A percentile compares a stretch with the other conserved stretches of the same genome.
Conservation (phyloP, 2,113 vertebrate genomes). For the Rafetus swinhoei region DNA sequence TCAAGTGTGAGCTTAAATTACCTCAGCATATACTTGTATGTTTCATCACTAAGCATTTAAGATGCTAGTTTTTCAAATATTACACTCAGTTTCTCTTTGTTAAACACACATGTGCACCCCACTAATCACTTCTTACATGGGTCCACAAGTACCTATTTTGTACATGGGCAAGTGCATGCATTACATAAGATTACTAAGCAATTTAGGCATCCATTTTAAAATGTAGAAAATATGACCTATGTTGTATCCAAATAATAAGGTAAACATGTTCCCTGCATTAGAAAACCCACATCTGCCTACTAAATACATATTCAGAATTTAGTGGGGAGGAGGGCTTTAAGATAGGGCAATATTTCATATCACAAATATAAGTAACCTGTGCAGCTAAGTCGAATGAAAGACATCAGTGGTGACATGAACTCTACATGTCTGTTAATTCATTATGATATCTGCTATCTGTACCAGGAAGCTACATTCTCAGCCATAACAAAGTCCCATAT, state of each 20-base stretch:
- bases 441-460: slow-evolving; percentile 41
- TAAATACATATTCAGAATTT: slow-evolving; percentile 26
- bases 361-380: slow-evolving; percentile 20
- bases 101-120: neutral
- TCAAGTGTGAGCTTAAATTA: slow-evolving; percentile 28
- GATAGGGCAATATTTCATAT: slow-evolving; percentile 19
- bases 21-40: neutral
- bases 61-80: slow-evolving; percentile 21
- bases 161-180: neutral
- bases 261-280: slow-evolving; percentile 29
- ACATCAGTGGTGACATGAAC: neutral
- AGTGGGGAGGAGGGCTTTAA: neutral
- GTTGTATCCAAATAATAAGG: neutral
- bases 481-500: slow-evolving; percentile 35
- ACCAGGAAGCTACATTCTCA: slow-evolving; percentile 41
- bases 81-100: slow-evolving; percentile 4
- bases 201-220: neutral
- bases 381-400: neutral
- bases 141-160: neutral
- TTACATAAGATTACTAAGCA: neutral
- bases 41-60: slow-evolving; percentile 30
- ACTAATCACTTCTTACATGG: neutral
- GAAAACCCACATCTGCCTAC: neutral
- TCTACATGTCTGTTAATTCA: slow-evolving; percentile 9
- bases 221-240: neutral